Evolutionary conservation across 2,797 vertebrate species (phyloP).

Genomic region (Syndactyla subalaris): DNA sequence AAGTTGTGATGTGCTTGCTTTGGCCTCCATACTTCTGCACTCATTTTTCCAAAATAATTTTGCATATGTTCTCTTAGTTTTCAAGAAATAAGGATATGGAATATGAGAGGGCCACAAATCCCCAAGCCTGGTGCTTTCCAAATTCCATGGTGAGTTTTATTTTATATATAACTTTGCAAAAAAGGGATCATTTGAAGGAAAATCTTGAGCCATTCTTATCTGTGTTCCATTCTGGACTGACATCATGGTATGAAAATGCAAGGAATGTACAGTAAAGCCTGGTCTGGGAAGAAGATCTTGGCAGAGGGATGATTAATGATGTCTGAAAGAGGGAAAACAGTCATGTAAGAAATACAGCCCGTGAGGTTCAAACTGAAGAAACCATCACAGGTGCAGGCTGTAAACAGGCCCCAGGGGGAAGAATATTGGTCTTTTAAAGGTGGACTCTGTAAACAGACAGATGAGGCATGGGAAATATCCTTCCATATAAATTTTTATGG

Average conservation of each 20-base stretch:
- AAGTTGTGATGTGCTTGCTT: neutral
- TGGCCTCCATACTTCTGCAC: neutral
- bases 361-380: slow-evolving; percentile 46
- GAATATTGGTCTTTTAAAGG: slow-evolving; percentile 38
- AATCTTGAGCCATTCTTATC: slow-evolving; percentile 45
- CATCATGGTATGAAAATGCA: neutral
- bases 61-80: neutral
- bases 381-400: slow-evolving; percentile 56
- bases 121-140: neutral
- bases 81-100: neutral
- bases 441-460: slow-evolving; percentile 47
- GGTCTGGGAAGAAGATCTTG: slow-evolving; percentile 57
- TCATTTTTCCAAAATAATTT: neutral
- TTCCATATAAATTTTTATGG: slow-evolving; percentile 37
- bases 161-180: slow-evolving; percentile 18
- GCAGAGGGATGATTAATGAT: slow-evolving; percentile 59
- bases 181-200: slow-evolving; percentile 32
- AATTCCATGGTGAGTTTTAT: neutral
- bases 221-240: slow-evolving; percentile 54
- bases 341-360: slow-evolving; percentile 66
- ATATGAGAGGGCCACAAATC: neutral
- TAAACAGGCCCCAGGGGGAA: slow-evolving; percentile 25
- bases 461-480: slow-evolving; percentile 31
- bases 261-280: slow-evolving; percentile 66
- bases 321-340: slow-evolving; percentile 56